Percentiles rank a stretch among this genome's conserved stretches.
Evolutionary conservation across 2,888 invertebrate genomes (phyloP).

Genomic region (Chaitophorus viminalis): DNA sequence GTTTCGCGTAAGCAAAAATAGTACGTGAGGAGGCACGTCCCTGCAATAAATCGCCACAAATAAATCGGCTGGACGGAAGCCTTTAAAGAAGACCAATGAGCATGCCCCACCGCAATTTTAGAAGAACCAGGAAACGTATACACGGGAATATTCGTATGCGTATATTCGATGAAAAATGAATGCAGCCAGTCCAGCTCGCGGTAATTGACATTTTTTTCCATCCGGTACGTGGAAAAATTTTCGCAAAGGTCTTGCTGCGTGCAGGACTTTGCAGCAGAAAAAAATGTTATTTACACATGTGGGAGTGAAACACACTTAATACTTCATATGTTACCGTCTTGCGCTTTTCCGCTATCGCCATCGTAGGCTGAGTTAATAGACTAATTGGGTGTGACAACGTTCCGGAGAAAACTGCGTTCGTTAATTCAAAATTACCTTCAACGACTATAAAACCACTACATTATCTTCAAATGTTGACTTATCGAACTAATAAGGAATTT

Average conservation of each 20-base stretch:
- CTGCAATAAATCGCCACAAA: conserved; percentile 30
- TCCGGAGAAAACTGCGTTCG: background rate
- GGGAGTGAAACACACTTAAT: background rate
- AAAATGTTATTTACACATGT: background rate
- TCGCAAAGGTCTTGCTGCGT: too few relatives aligned
- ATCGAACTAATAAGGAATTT: too few relatives aligned
- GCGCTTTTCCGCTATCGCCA: background rate
- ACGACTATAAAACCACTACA: background rate
- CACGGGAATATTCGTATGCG: background rate
- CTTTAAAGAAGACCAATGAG: conserved; percentile 38
- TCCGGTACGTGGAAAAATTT: too few relatives aligned
- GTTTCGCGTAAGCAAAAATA: background rate
- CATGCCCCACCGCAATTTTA: background rate
- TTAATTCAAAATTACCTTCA: background rate
- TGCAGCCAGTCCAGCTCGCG: background rate
- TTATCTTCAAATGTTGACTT: background rate
- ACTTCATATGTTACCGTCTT: background rate
- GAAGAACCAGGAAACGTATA: background rate
- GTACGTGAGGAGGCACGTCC: conserved; percentile 1
- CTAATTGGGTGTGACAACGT: background rate
- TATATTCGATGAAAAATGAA: conserved; percentile 20
- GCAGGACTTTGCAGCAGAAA: too few relatives aligned
- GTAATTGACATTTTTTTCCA: conserved; percentile 37
- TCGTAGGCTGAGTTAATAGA: background rate
- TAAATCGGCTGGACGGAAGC: conserved; percentile 43